Base-by-base conservation (phyloP, 2,888 invertebrate genomes). In the Metopia argyrocephala region DNA sequence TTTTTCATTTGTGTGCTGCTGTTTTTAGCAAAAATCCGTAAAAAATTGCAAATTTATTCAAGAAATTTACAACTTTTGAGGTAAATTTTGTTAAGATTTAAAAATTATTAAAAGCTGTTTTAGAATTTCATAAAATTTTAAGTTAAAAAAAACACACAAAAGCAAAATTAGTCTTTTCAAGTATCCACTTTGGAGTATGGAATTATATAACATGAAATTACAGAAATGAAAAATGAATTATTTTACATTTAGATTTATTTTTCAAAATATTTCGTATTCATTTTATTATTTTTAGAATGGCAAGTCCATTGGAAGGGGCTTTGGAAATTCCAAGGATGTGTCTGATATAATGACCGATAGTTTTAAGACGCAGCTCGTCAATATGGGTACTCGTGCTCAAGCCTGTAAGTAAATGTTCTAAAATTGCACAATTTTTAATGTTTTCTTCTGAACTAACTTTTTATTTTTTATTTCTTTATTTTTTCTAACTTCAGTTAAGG, bases 361-460 rank as follows among this genome's bases (percentile, higher is more conserved):
- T 91, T 93, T 93, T 91, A 93, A 92, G 92, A 93, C 93, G 87
- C 93, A 93, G 90, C 93, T 93, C 87, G 93, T 93, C 91, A 95
- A 94, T 91, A 97, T 97, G 97, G 97, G 96, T 91, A 97, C 97
- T 86, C 94, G 96, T 92, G 96, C 96, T 90, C 97, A 96, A 90
- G 96, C 96, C 91, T 97, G 97, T 97, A 93, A 96, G 96, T 93
- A 83, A n/a, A n/a, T 52, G 31, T 2, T 23, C 20, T n/a, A 3
- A 6, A 23, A 74, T n/a, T n/a, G n/a, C n/a, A n/a, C 15, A 25
- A 31, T 31, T 31, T 31, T n/a, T 48, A 6, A n/a, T 20, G 48
- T 48, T 48, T 38, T 12, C 2, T 15, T 3, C 9, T 12, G 2
- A 15, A 9, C 38, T 15, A 3, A 38, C 9, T 73, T 2, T 31